phyloP scores from a whole-genome alignment of 2,888 invertebrate genomes.

The Mesodorylaimus sp. region DNA sequence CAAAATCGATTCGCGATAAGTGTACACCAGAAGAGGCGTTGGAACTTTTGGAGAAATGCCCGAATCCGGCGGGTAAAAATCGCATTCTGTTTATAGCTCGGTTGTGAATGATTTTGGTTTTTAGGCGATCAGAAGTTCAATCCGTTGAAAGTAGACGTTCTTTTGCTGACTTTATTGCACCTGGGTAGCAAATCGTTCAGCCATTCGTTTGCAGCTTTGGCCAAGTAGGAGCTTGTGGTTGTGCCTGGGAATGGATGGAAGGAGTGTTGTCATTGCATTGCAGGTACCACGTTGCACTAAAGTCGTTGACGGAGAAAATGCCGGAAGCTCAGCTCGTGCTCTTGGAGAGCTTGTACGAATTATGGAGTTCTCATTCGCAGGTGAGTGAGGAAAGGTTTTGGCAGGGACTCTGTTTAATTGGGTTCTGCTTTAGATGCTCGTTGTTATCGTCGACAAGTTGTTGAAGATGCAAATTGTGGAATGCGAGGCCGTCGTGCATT shows the following conservation, averaged over 20 bases:
- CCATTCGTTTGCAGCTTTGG: slow-evolving; percentile 94
- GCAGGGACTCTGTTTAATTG: background rate
- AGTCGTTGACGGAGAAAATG: slow-evolving; percentile 63
- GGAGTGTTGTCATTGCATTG: slow-evolving; percentile 4
- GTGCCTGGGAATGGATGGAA: too few relatives aligned
- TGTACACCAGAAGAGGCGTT: slow-evolving; percentile 74
- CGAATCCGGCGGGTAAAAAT: slow-evolving; percentile 49
- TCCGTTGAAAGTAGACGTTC: slow-evolving; percentile 77
- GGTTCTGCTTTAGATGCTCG: slow-evolving; percentile 54
- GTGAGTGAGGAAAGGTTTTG: slow-evolving; percentile 19
- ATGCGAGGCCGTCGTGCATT: slow-evolving; percentile 87
- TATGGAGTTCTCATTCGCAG: slow-evolving; percentile 84
- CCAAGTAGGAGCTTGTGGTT: slow-evolving; percentile 82
- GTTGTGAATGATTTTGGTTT: slow-evolving; percentile 1
- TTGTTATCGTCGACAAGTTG: slow-evolving; percentile 84
- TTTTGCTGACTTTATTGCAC: slow-evolving; percentile 52
- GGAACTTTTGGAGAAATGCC: slow-evolving; percentile 63
- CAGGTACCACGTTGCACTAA: slow-evolving; percentile 35
- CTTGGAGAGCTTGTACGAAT: slow-evolving; percentile 68
- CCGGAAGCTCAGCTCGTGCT: slow-evolving; percentile 90
- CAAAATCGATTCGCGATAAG: slow-evolving; percentile 66
- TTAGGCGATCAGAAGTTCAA: slow-evolving; percentile 45
- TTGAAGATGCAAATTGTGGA: slow-evolving; percentile 91
- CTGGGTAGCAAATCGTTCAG: slow-evolving; percentile 91
- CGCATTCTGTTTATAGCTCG: slow-evolving; percentile 36